Evolutionary conservation across 2,797 vertebrate genomes (phyloP), one percentile per base, ranked within the genome.

Genomic region (Clarias fuscus): DNA sequence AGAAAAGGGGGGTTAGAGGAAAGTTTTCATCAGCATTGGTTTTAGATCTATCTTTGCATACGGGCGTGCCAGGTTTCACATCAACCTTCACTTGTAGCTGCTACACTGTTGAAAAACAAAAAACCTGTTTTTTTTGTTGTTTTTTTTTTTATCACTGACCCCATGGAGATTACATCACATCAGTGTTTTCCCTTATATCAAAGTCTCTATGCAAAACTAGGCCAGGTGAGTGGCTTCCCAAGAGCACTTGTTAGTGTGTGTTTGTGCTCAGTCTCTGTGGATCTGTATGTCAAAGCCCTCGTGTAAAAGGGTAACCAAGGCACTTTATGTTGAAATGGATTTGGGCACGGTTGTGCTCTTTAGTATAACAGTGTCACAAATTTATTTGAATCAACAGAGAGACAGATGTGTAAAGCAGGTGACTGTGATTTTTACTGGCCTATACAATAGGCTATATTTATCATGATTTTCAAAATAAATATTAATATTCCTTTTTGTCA

Each of bases 221-320:
- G 33, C 20, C 82, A 78, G 82, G 40, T 71, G 86, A 83, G 81
- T 24, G 7, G 56, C n/a, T 83, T 78, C 81, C 86, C 86, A 82
- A 71, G 81, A 86, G 72, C 81, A 27, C 86, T 78, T 76, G 70
- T 88, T 85, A 85, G 78, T 58, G 27, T 56, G 78, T 58, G 62
- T 81, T 65, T 64, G 75, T 68, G 53, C 67, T 58, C n/a, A 15
- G 65, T 48, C 81, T 65, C 71, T 37, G n/a, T 68, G 72, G 58
- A 78, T 58, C 78, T 76, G 37, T 67, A 48, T 59, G 27, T 77
- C 27, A 83, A 79, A 65, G 27, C 33, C 64, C 27, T 58, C 4
- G 65, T 82, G 37, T 61, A 62, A 84, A 84, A 80, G 30, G 30
- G 18, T 67, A 73, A 37, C 43, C 43, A 3, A 30, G 64, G 61